Percentiles rank a stretch among this genome's conserved stretches.
These are phyloP conservation scores for Chelidonichthys spinosus DNA, from an alignment of 2,797 vertebrate genomes.

Conservation along the genomic window DNA sequence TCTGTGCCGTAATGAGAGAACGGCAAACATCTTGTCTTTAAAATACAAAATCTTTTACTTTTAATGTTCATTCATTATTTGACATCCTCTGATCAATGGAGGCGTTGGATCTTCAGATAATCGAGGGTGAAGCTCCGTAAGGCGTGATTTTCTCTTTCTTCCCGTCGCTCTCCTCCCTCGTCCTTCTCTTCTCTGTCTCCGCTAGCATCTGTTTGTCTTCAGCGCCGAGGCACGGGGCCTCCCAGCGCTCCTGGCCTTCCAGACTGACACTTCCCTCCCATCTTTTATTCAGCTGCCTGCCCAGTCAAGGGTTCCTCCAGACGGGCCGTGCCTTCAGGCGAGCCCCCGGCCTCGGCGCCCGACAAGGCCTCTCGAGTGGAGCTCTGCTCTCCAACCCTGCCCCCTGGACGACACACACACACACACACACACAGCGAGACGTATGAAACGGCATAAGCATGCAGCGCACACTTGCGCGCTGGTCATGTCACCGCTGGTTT, in stretches of 20 bases:
- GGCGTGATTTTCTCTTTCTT: neutral
- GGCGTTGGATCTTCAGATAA: no score
- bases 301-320: slow-evolving; percentile 77
- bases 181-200: slow-evolving; percentile 22
- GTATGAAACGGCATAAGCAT: slow-evolving; percentile 32
- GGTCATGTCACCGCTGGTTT: slow-evolving; percentile 63
- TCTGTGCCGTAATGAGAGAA: neutral
- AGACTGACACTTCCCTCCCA: slow-evolving; percentile 71
- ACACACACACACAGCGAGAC: neutral
- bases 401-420: slow-evolving; percentile 36
- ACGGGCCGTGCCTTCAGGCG: slow-evolving; percentile 78
- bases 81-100: no score
- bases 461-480: slow-evolving; percentile 1
- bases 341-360: slow-evolving; percentile 72
- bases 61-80: no score
- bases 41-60: no score
- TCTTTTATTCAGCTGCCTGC: slow-evolving; percentile 79
- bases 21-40: neutral
- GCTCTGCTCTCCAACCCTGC: slow-evolving; percentile 55
- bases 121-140: neutral
- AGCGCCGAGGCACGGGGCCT: slow-evolving; percentile 26
- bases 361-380: slow-evolving; percentile 73
- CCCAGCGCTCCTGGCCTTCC: slow-evolving; percentile 70
- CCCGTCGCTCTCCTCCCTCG: neutral
- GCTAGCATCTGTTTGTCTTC: slow-evolving; percentile 63